Evolutionary conservation across 2,113 vertebrate genomes (phyloP).

Genomic region (Promerops cafer): DNA sequence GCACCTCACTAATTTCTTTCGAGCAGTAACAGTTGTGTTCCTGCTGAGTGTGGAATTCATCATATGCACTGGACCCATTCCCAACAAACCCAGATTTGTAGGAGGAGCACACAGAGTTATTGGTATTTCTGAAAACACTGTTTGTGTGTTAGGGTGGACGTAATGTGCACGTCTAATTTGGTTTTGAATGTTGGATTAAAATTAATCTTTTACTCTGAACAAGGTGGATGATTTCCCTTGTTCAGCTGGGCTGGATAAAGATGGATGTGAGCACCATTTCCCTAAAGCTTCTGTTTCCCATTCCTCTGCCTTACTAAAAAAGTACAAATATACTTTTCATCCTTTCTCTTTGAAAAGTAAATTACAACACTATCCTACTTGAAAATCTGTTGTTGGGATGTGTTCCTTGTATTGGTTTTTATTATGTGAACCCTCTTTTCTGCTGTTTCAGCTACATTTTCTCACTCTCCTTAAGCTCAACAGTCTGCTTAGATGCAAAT

Average conservation of each 20-base stretch:
- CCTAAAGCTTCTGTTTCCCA: neutral
- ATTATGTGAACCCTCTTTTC: neutral
- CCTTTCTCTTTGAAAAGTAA: neutral
- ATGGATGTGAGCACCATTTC: neutral
- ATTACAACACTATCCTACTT: neutral
- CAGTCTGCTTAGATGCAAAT: neutral
- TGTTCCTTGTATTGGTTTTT: neutral
- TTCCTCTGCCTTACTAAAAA: neutral
- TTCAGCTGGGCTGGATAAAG: neutral
- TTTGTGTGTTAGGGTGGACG: neutral
- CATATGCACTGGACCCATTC: accelerated
- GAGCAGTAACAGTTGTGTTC: neutral
- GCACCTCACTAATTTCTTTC: neutral
- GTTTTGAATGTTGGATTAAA: neutral
- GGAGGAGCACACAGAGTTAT: neutral
- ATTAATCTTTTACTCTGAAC: neutral
- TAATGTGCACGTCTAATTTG: neutral
- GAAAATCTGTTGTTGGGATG: neutral
- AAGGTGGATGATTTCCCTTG: neutral
- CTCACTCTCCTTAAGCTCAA: neutral
- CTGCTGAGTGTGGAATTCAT: neutral
- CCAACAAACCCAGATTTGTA: neutral
- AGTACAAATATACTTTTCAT: neutral
- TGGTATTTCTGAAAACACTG: neutral
- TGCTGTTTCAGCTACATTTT: neutral